phyloP scores from a whole-genome alignment of 1,140 invertebrate species.

The Drosophila simulans region DNA sequence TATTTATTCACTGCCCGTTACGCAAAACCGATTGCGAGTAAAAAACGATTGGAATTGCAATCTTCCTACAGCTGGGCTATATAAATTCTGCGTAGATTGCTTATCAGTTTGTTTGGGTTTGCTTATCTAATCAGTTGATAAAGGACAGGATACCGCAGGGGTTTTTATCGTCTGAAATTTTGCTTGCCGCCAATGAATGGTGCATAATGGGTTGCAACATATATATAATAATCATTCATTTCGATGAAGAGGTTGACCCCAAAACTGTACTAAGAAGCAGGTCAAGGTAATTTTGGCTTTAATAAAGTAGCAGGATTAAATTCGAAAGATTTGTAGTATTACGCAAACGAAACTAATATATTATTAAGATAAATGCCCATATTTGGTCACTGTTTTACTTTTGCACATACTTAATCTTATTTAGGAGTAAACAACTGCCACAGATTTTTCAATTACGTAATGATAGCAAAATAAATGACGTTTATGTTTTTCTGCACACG shows the following conservation, averaged over 20 bases:
- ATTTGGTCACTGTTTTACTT: constrained; percentile 11
- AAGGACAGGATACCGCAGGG: constrained; percentile 32
- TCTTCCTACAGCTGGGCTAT: neutral
- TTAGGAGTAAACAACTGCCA: constrained; percentile 11
- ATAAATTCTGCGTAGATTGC: constrained; percentile 69
- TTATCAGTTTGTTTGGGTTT: constrained; percentile 69
- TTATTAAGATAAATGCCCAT: neutral
- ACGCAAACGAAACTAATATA: neutral
- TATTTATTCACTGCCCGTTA: neutral
- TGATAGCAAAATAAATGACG: too few species aligned
- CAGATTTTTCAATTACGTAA: constrained; percentile 5
- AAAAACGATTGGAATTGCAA: constrained; percentile 10
- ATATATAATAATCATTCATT: neutral
- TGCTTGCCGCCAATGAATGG: constrained; percentile 44
- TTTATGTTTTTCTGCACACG: too few species aligned
- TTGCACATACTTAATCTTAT: constrained; percentile 25
- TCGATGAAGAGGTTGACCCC: constrained; percentile 4
- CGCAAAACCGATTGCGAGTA: neutral
- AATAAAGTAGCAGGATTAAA: neutral
- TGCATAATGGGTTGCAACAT: constrained; percentile 36
- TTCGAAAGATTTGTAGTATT: neutral
- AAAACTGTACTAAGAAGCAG: constrained; percentile 24
- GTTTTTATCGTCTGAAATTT: constrained; percentile 19
- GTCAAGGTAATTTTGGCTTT: constrained; percentile 26
- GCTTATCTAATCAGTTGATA: constrained; percentile 57